phyloP scores from a whole-genome alignment of 2,113 vertebrate species.

The Laticauda colubrina region DNA sequence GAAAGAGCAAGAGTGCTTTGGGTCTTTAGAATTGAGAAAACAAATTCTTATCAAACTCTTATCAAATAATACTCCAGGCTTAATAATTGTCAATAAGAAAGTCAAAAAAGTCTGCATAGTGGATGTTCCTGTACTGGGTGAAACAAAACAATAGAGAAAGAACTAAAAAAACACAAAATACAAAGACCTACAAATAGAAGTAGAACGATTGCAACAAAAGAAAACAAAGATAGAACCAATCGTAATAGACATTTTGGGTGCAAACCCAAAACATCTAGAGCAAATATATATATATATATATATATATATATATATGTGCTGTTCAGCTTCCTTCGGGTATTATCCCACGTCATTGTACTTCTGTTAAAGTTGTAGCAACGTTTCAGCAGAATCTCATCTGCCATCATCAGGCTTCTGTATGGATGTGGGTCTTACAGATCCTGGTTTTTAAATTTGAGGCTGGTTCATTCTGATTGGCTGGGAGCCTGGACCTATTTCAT shows the following conservation, averaged over 20 bases:
- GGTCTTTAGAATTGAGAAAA: background rate
- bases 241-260: background rate
- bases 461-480: too few relatives aligned
- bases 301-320: too few relatives aligned
- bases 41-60: background rate
- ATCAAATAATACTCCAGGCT: background rate
- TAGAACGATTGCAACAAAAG: background rate
- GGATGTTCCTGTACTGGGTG: background rate
- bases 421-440: too few relatives aligned
- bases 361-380: too few relatives aligned
- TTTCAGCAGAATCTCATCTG: too few relatives aligned
- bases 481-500: too few relatives aligned
- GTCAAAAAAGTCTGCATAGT: background rate
- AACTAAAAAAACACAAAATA: background rate
- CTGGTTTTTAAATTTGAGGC: too few relatives aligned
- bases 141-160: background rate
- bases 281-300: too few relatives aligned
- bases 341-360: too few relatives aligned
- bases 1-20: background rate
- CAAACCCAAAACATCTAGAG: background rate
- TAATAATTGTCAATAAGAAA: background rate
- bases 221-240: background rate
- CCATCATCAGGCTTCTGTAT: too few relatives aligned
- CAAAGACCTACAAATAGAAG: background rate
- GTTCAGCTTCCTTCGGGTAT: too few relatives aligned